Conservation (phyloP, 2,888 invertebrate genomes). For the Orchesella flavescens region DNA sequence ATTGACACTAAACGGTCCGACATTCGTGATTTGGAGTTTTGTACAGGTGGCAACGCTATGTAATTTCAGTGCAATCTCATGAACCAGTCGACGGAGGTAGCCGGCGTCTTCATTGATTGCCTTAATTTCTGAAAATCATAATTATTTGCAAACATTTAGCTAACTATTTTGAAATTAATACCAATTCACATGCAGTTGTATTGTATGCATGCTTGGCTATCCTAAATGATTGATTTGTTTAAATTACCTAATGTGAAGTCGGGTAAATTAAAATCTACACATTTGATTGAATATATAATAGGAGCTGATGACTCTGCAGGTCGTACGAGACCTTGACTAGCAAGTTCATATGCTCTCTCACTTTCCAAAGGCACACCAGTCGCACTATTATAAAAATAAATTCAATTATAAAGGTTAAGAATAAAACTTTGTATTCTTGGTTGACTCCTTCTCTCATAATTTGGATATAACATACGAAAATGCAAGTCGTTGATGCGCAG, state of each 20-base stretch:
- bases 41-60: slow-evolving; percentile 87
- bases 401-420: slow-evolving; percentile 59
- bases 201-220: too few relatives aligned
- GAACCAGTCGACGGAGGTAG: slow-evolving; percentile 85
- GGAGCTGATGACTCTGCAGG: slow-evolving; percentile 83
- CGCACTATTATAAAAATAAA: slow-evolving; percentile 75
- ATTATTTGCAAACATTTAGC: too few relatives aligned
- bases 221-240: too few relatives aligned
- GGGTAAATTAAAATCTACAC: slow-evolving; percentile 86
- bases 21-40: slow-evolving; percentile 85
- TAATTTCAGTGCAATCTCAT: slow-evolving; percentile 87
- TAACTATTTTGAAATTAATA: too few relatives aligned
- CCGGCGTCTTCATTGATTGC: slow-evolving; percentile 88
- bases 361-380: slow-evolving; percentile 88
- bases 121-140: slow-evolving; percentile 87
- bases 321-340: slow-evolving; percentile 85
- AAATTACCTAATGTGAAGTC: slow-evolving; percentile 86
- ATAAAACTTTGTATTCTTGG: too few relatives aligned
- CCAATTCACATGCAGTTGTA: too few relatives aligned
- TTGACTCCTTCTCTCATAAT: too few relatives aligned
- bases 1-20: slow-evolving; percentile 84
- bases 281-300: slow-evolving; percentile 88
- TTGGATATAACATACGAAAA: slow-evolving; percentile 44
- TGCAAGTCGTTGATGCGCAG: slow-evolving; percentile 82
- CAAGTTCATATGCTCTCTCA: slow-evolving; percentile 92